Percentiles rank a stretch among this genome's conserved stretches.
These are phyloP conservation scores for Pangasius macronema DNA, from an alignment of 2,797 vertebrate species.

Conservation along the genomic window DNA sequence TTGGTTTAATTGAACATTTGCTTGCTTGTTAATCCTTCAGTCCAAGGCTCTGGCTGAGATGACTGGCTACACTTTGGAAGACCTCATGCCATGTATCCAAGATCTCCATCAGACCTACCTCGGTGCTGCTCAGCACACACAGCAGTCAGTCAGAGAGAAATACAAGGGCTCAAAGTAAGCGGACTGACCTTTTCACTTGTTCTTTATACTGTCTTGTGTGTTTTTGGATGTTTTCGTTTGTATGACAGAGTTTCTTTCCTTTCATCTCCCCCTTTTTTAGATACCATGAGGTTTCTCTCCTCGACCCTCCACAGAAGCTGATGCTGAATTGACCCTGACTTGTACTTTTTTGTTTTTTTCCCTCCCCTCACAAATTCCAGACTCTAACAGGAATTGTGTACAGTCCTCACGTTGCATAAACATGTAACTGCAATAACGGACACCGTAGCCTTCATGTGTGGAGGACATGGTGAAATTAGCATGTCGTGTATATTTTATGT, in stretches of 20 bases:
- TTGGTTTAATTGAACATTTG: not conserved
- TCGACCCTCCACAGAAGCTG: conserved; percentile 83
- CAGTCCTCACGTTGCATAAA: conserved; percentile 37
- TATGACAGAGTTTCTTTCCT: not conserved
- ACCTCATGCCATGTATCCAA: conserved; percentile 85
- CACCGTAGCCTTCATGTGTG: conserved; percentile 38
- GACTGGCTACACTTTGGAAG: conserved; percentile 85
- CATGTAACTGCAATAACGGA: conserved; percentile 55
- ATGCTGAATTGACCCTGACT: conserved; percentile 69
- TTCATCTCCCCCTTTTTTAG: conserved; percentile 63
- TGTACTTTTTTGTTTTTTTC: not conserved
- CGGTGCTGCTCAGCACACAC: conserved; percentile 85
- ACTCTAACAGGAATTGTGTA: conserved; percentile 55
- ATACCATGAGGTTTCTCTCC: conserved; percentile 86
- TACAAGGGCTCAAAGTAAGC: conserved; percentile 92
- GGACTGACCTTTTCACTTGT: not conserved
- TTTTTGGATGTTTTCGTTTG: too few relatives aligned
- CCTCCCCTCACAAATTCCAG: conserved; percentile 1
- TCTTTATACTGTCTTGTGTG: not conserved
- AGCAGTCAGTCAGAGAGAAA: conserved; percentile 94
- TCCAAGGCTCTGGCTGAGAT: conserved; percentile 78
- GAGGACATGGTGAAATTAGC: conserved; percentile 54
- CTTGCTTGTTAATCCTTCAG: conserved; percentile 62
- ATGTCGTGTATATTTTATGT: conserved; percentile 63
- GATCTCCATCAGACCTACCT: conserved; percentile 89